These are phyloP conservation scores for Melanotaenia nigrans DNA, from an alignment of 2,797 vertebrate species.

Conservation along the genomic window DNA sequence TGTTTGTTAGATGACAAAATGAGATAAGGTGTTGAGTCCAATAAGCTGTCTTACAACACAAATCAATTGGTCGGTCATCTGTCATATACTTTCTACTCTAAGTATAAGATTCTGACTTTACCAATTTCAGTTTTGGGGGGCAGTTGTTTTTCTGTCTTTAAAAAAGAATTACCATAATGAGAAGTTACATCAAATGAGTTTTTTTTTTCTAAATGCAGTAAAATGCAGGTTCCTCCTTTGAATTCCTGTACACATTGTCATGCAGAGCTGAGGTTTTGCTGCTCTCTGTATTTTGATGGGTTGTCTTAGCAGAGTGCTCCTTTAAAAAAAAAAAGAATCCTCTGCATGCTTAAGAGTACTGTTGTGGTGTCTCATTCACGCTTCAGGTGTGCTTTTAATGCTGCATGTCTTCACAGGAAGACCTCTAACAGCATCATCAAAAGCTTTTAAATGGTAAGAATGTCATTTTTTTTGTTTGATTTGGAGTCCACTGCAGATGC, in stretches of 20 bases:
- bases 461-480: constrained; percentile 25
- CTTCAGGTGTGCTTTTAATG: constrained; percentile 60
- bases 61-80: constrained; percentile 25
- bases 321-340: constrained; percentile 51
- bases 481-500: background rate
- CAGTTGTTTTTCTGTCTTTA: constrained; percentile 76
- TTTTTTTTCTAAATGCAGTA: constrained; percentile 78
- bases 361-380: constrained; percentile 60
- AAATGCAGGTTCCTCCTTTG: constrained; percentile 82
- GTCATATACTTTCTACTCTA: constrained; percentile 28
- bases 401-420: constrained; percentile 41
- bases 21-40: constrained; percentile 15
- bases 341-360: constrained; percentile 34
- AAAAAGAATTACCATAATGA: constrained; percentile 75
- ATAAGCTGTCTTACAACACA: constrained; percentile 26
- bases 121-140: constrained; percentile 61
- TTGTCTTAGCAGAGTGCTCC: constrained; percentile 56
- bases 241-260: constrained; percentile 83
- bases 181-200: constrained; percentile 86
- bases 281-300: constrained; percentile 60
- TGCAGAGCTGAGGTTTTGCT: constrained; percentile 80
- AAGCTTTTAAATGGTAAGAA: constrained; percentile 22
- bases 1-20: constrained; percentile 28
- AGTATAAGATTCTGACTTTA: constrained; percentile 42
- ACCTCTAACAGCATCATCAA: constrained; percentile 49